Conservation (phyloP, 2,888 invertebrate genomes). For the Aphidius colemani region DNA sequence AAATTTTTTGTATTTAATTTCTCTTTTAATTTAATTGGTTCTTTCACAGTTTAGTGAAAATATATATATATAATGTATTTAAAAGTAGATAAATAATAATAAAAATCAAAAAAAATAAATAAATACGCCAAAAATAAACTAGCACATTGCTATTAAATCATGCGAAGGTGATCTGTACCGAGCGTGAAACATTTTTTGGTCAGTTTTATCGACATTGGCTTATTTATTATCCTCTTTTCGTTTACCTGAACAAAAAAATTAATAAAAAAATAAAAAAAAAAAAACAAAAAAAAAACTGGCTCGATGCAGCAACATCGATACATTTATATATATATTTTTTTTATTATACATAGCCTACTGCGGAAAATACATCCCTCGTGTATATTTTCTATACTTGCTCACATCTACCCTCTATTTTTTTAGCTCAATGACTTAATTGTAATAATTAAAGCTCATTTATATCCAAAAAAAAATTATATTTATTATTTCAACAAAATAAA, state of each 20-base stretch:
- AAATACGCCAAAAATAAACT: background rate
- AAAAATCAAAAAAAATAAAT: slow-evolving; percentile 3
- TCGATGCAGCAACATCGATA: too few species aligned
- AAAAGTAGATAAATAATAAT: background rate
- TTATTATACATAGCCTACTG: too few species aligned
- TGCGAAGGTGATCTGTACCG: slow-evolving; percentile 33
- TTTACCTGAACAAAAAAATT: slow-evolving; percentile 22
- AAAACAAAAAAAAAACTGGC: background rate
- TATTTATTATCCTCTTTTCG: slow-evolving; percentile 42
- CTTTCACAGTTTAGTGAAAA: slow-evolving; percentile 4
- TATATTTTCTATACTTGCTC: too few species aligned
- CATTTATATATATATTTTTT: too few species aligned
- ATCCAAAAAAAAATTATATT: too few species aligned
- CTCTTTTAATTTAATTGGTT: slow-evolving; percentile 16
- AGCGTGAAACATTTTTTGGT: slow-evolving; percentile 38
- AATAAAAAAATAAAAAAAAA: slow-evolving; percentile 14
- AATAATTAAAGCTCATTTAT: too few species aligned
- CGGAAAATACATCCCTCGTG: too few species aligned
- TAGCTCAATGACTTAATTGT: too few species aligned
- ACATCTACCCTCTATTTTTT: too few species aligned
- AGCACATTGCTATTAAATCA: slow-evolving; percentile 25
- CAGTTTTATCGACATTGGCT: slow-evolving; percentile 43
- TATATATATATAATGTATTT: too few species aligned
- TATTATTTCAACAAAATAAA: too few species aligned
- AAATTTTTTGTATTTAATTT: too few species aligned